Evolutionary conservation across 2,113 vertebrate genomes (phyloP), one percentile per base, ranked within the genome.

Genomic region (Microcebus griseorufus): DNA sequence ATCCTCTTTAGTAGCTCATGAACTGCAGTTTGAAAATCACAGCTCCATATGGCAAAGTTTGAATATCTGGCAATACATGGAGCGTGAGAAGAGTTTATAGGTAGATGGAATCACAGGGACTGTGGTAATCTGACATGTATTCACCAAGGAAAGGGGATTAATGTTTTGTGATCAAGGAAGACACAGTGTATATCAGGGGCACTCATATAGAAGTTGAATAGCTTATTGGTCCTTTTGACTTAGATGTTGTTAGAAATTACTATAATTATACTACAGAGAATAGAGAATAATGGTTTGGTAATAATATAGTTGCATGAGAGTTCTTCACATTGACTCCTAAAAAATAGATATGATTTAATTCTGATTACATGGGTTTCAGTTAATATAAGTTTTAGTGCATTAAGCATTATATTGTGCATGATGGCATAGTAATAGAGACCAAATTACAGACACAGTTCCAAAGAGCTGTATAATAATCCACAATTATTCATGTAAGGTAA

Each of bases 271-370:
- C 42, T 81, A 53, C 25, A 65, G 39, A 67, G 27, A 92, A 39
- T 9, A 95, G 29, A 67, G n/a, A 92, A 18, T 39, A 48, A 53
- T 60, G 58, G 27, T 81, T 97, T 72, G 45, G 7, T 86, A 51
- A 25, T 72, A 78, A 79, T 73, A 79, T 73, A 88, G 29, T 45
- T 81, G 48, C 29, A 42, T 53, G 62, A 87, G 69, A 84, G 18
- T 88, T 95, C 51, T 42, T 70, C 75, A 85, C 42, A 81, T 25
- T 70, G 55, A 90, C 12, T 91, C 53, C 76, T 85, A 70, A 90
- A 80, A 80, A 55, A 95, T 69, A 83, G 25, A n/a, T 76, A 32
- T 64, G 69, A 64, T 93, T 94, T 87, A 78, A 67, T 69, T 94
- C 6, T 75, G 64, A 89, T 90, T 62, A 53, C 3, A n/a, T n/a